Percentiles rank a stretch among this genome's conserved stretches.
Conservation (phyloP, 2,113 vertebrate genomes). For the Dunckerocampus dactyliophorus region DNA sequence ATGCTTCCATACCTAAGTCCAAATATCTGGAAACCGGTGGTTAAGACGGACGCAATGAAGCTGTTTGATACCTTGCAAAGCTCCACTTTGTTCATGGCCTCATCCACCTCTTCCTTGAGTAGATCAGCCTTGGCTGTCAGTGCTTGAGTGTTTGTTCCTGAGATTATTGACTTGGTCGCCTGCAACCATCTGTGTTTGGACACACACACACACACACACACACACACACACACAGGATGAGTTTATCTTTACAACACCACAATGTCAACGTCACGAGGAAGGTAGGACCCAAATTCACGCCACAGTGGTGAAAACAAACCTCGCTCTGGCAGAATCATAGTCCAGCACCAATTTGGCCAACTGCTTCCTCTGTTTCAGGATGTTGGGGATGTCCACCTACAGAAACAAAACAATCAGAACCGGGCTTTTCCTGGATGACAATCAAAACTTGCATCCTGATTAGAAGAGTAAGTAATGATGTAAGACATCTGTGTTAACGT, state of each 20-base stretch:
- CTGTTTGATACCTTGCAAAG: constrained; percentile 85
- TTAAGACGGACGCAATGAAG: not conserved
- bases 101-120: constrained; percentile 96
- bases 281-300: not conserved
- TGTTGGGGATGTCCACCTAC: constrained; percentile 94
- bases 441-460: not conserved
- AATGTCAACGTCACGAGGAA: not conserved
- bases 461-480: not conserved
- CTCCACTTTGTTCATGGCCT: constrained; percentile 97
- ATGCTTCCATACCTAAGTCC: not conserved
- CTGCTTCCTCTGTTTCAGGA: constrained; percentile 96
- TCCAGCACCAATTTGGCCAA: constrained; percentile 91
- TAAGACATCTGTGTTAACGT: not conserved
- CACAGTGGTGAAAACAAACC: constrained; percentile 65
- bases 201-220: not conserved
- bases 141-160: constrained; percentile 94
- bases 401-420: constrained; percentile 8
- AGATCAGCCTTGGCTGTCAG: constrained; percentile 95
- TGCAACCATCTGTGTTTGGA: constrained; percentile 84
- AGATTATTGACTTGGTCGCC: constrained; percentile 92
- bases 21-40: not conserved
- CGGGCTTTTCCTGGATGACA: not conserved
- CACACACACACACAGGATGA: not conserved
- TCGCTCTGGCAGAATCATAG: constrained; percentile 94
- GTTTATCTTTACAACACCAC: not conserved